Base-by-base conservation (phyloP, 2,888 invertebrate genomes). In the Cenopis cana region DNA sequence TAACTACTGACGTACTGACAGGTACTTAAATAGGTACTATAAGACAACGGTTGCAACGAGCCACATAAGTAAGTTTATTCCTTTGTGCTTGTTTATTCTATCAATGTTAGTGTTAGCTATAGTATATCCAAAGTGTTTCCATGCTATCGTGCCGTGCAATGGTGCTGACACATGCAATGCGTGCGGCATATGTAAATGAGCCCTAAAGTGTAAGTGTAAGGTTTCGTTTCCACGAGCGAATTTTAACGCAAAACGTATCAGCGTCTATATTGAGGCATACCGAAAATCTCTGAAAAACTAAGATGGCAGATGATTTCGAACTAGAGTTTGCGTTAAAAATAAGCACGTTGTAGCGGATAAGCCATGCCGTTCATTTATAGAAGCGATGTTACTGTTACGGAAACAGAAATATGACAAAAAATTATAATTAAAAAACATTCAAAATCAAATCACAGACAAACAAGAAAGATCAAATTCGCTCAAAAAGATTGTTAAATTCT, bases 141-240 rank as follows among this genome's bases (percentile, higher is more conserved):
- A 65, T 70, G 70, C 70, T 6, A 8, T 52, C 59, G n/a, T 70
- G 65, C 65, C 46, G 70, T 70, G 69, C 69, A 20, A 57, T 17
- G 65, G 59, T n/a, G n/a, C n/a, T n/a, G n/a, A n/a, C n/a, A n/a
- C 2, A 70, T 70, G 59, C 52, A n/a, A n/a, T n/a, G 57, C 46
- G 65, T 65, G 65, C 59, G 12, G 14, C 65, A 6, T 18, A 54
- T 59, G 59, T 57, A 29, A 57, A 73, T 69, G 29, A 72, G 12
- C n/a, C 36, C 52, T 50, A 11, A 12, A 10, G 5, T 49, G n/a
- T n/a, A n/a, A n/a, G n/a, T n/a, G n/a, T n/a, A 14, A 49, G 17
- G 10, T 4, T n/a, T 8, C 5, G 20, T 64, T 18, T 64, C 38
- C 20, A 24, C 33, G 5, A 36, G 33, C 55, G 29, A n/a, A 10